Evolutionary conservation across 2,113 vertebrate genomes (phyloP), one percentile per base, ranked within the genome.

Genomic region (Merops nubicus): DNA sequence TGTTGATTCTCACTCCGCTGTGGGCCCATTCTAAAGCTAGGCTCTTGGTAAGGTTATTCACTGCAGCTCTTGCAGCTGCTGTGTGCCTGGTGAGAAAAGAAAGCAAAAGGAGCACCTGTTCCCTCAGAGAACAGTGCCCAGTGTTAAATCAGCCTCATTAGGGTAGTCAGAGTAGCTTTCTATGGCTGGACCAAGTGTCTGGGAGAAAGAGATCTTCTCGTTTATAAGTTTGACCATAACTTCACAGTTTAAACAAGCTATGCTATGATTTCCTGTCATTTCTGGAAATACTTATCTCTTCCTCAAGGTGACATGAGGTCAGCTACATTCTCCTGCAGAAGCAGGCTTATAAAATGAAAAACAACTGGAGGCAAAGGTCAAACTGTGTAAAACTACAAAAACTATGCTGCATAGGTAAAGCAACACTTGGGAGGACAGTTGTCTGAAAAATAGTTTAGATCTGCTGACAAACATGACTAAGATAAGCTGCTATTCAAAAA

Each of bases 11-110:
- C 25, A 99, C 97, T 50, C 99, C 99, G 1, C 97, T 98, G 51
- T 76, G 63, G 20, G 99, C 99, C 99, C 99, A 99, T 77, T 99
- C 99, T 25, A 99, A 91, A 75, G 99, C 98, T 77, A 99, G 98
- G 79, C 95, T 98, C 97, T 99, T 99, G 36, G 99, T 99, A 23
- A 99, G 95, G 79, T 98, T 99, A 91, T 98, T 97, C 96, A 99
- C 99, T 3, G 98, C 99, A 42, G 98, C 99, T 95, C 99, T 98
- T 6, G 99, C 99, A 74, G 99, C 99, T 97, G 98, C 99, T 15
- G 98, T 97, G 82, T 99, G 99, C 53, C 99, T 99, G 64, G 47
- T 17, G 81, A 94, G 86, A 74, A 97, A 60, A 95, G 43, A 91
- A 67, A 89, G 18, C 57, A 87, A 90, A 57, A 94, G 17, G 57